phyloP scores from a whole-genome alignment of 2,113 vertebrate species.

The Delphinus delphis region DNA sequence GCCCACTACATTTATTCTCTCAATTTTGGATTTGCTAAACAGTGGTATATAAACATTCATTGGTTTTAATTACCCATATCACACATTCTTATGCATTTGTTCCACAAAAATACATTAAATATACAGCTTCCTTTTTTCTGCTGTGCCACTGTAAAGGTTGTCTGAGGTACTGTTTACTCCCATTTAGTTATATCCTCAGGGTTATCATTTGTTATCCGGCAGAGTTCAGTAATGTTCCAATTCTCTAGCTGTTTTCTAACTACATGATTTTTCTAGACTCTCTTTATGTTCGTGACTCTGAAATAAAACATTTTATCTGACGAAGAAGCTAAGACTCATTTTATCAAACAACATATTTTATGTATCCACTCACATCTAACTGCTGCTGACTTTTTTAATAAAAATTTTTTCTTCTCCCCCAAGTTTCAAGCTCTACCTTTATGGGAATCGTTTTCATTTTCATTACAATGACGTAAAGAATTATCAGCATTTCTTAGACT shows the following conservation, averaged over 20 bases:
- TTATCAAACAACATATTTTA: neutral
- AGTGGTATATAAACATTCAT: constrained; percentile 48
- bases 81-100: constrained; percentile 2
- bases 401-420: neutral
- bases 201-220: constrained; percentile 56
- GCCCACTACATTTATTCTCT: constrained; percentile 42
- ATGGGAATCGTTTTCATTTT: constrained; percentile 11
- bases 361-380: neutral
- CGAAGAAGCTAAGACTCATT: neutral
- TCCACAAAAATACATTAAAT: constrained; percentile 51
- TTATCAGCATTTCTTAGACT: neutral
- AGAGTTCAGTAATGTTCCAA: constrained; percentile 57
- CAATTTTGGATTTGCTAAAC: constrained; percentile 51
- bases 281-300: constrained; percentile 25
- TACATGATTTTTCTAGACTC: constrained; percentile 54
- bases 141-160: neutral
- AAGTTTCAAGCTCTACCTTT: neutral
- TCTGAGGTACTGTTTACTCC: constrained; percentile 13
- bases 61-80: constrained; percentile 70
- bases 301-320: constrained; percentile 27
- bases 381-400: neutral
- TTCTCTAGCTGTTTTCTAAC: constrained; percentile 55
- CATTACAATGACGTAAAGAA: neutral
- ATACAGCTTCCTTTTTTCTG: constrained; percentile 29
- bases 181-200: constrained; percentile 21